phyloP scores from a whole-genome alignment of 2,113 vertebrate genomes.

The Actenoides hombroni region DNA sequence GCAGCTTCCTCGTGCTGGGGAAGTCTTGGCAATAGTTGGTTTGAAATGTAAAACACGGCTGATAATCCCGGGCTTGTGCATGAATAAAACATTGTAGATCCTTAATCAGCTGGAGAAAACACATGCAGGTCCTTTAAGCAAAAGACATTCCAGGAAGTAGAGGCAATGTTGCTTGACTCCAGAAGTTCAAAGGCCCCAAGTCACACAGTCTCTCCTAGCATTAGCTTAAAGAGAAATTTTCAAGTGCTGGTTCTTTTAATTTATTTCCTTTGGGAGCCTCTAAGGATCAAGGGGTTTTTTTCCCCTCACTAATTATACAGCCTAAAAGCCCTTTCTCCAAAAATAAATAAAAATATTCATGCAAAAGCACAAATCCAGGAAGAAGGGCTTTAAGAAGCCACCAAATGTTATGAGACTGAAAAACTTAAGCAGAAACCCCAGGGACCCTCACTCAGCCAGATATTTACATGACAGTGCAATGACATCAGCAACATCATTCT shows the following conservation, averaged over 20 bases:
- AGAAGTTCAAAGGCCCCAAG: background rate
- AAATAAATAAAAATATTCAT: slow-evolving; percentile 35
- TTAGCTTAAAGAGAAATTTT: slow-evolving; percentile 24
- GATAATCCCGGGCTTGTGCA: background rate
- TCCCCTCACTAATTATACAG: background rate
- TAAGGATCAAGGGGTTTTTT: background rate
- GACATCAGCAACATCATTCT: background rate
- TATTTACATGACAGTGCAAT: background rate
- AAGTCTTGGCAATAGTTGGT: slow-evolving; percentile 12
- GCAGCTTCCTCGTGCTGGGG: background rate
- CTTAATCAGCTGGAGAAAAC: slow-evolving; percentile 18
- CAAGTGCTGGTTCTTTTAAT: slow-evolving; percentile 31
- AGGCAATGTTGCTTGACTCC: slow-evolving; percentile 4
- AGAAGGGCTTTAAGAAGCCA: background rate
- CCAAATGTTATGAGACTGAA: background rate
- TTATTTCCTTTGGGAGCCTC: slow-evolving; percentile 38
- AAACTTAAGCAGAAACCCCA: background rate
- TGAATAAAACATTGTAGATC: slow-evolving; percentile 49
- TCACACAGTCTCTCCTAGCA: background rate
- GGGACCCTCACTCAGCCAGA: background rate
- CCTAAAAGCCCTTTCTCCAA: slow-evolving; percentile 16
- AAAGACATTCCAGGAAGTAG: slow-evolving; percentile 6
- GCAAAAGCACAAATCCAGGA: slow-evolving; percentile 21
- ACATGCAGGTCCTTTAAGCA: background rate
- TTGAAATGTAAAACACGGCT: slow-evolving; percentile 50